Percentiles rank a stretch among this genome's conserved stretches.
These are phyloP conservation scores for Caenorhabditis tropicalis DNA, from an alignment of 1,140 invertebrate species.

Conservation along the genomic window DNA sequence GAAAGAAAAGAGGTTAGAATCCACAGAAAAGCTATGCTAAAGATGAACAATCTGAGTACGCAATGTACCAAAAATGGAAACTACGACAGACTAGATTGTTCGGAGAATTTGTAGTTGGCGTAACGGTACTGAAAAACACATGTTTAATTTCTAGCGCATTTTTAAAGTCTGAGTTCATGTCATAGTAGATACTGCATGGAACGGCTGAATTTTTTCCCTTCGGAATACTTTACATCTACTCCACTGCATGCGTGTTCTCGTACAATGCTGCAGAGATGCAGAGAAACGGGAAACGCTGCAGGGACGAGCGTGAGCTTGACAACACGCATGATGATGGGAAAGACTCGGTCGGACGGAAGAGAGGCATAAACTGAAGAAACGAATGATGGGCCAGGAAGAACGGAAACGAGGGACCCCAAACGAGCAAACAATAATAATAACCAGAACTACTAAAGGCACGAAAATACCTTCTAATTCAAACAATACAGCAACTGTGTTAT, in stretches of 20 bases:
- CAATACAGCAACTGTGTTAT: no score
- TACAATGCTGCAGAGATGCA: slow-evolving; percentile 1
- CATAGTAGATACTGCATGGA: background rate
- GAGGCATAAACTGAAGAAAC: slow-evolving; percentile 10
- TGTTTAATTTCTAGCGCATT: no score
- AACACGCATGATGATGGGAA: slow-evolving; percentile 40
- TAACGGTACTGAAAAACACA: no score
- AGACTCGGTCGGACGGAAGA: slow-evolving; percentile 29
- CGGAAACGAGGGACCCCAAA: background rate
- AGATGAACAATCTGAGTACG: no score
- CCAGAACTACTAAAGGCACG: no score
- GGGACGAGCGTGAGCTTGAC: slow-evolving; percentile 27
- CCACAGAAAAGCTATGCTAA: background rate
- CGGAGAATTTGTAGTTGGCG: no score
- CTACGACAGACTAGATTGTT: no score
- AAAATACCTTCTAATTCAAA: no score
- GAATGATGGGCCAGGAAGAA: background rate
- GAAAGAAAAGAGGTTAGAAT: background rate
- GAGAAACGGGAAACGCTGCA: slow-evolving; percentile 33
- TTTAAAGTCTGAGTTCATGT: background rate
- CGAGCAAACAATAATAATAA: no score
- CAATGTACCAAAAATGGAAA: no score
- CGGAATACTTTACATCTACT: slow-evolving; percentile 2
- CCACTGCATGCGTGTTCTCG: background rate
- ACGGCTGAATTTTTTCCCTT: background rate